Evolutionary conservation across 1,140 invertebrate genomes (phyloP).

Genomic region (Drosophila rhopaloa): DNA sequence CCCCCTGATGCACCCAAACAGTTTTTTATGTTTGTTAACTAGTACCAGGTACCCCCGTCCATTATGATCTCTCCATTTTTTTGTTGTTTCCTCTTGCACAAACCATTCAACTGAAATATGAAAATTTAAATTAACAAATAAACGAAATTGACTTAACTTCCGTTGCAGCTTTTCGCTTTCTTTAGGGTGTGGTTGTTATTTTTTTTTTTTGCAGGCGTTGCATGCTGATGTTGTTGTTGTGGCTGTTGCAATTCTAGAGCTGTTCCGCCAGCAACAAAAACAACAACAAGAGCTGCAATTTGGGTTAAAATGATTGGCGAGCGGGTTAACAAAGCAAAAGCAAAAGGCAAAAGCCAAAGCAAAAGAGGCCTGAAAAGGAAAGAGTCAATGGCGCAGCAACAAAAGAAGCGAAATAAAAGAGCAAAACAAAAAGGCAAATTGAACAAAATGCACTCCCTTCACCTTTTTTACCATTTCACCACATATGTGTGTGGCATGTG

Average conservation of each 20-base stretch:
- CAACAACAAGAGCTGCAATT: slow-evolving; percentile 65
- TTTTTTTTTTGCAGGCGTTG: slow-evolving; percentile 1
- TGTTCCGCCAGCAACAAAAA: slow-evolving; percentile 45
- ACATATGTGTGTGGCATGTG: slow-evolving; percentile 8
- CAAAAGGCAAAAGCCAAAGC: slow-evolving; percentile 19
- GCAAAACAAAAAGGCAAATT: slow-evolving; percentile 70
- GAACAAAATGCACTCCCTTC: slow-evolving; percentile 51
- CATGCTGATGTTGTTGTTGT: slow-evolving; percentile 18
- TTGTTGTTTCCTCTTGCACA: neutral
- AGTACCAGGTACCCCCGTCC: slow-evolving; percentile 1
- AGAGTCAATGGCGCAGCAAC: slow-evolving; percentile 62
- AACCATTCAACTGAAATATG: slow-evolving; percentile 37
- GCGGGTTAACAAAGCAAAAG: slow-evolving; percentile 37
- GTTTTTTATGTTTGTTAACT: neutral
- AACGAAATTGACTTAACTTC: slow-evolving; percentile 54
- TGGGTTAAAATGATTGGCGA: slow-evolving; percentile 78
- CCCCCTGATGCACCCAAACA: slow-evolving; percentile 22
- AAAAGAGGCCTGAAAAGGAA: slow-evolving; percentile 50
- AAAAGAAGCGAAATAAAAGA: slow-evolving; percentile 66
- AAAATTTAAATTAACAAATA: slow-evolving; percentile 64
- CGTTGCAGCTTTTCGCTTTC: slow-evolving; percentile 54
- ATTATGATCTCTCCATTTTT: neutral
- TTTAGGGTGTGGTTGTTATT: slow-evolving; percentile 11
- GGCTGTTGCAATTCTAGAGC: slow-evolving; percentile 63
- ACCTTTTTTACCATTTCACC: neutral